Evolutionary conservation across 2,888 invertebrate genomes (phyloP).

Genomic region (Anoplius nigerrimus): DNA sequence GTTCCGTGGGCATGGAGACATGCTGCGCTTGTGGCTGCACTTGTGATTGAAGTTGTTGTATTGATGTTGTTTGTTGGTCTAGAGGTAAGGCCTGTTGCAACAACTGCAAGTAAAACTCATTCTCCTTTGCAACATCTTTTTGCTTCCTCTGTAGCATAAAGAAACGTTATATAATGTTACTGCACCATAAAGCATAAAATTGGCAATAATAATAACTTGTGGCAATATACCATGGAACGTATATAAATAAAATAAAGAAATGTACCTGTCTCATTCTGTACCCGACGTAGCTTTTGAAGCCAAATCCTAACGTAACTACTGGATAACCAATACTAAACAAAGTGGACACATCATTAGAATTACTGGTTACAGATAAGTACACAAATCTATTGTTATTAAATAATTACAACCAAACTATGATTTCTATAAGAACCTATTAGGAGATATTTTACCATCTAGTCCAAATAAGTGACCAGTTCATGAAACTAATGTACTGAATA

Average conservation of each 20-base stretch:
- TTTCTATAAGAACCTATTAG: too few species aligned
- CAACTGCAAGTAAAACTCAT: conserved; percentile 95
- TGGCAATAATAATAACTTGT: neutral
- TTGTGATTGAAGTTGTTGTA: conserved; percentile 67
- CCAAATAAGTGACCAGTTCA: too few species aligned
- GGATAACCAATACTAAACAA: conserved; percentile 90
- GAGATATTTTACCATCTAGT: neutral
- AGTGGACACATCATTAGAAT: conserved; percentile 15
- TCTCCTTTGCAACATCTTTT: conserved; percentile 94
- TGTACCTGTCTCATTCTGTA: conserved; percentile 88
- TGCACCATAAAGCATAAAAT: conserved; percentile 12
- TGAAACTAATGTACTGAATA: too few species aligned
- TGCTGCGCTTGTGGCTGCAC: conserved; percentile 66
- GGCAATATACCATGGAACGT: neutral
- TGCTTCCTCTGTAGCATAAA: conserved; percentile 85
- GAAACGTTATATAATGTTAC: conserved; percentile 16
- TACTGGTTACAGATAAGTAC: neutral
- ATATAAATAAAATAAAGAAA: conserved; percentile 14
- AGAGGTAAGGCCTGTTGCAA: conserved; percentile 92
- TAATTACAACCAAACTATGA: too few species aligned
- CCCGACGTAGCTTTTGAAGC: conserved; percentile 94
- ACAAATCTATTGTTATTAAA: too few species aligned
- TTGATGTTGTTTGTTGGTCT: conserved; percentile 75
- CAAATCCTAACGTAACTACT: conserved; percentile 95
- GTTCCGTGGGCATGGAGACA: conserved; percentile 62